Base-by-base conservation (phyloP, 2,113 vertebrate species). In the Climacteris rufus region DNA sequence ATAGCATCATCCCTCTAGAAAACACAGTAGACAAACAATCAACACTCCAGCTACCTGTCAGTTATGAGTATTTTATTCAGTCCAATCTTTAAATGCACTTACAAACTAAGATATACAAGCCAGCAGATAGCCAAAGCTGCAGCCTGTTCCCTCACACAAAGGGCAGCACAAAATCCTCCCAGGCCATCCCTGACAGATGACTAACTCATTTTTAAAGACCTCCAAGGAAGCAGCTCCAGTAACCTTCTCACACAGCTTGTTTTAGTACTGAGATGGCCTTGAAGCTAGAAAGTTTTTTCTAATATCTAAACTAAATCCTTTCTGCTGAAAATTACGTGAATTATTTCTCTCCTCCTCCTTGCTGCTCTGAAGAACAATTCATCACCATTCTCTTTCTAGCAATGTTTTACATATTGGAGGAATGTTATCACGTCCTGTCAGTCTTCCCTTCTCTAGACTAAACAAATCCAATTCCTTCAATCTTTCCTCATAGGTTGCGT, bases 381-480 rank as follows among this genome's bases (percentile, higher is more conserved):
- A 91, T 95, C 93, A 96, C 70, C 89, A 97, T 97, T 96, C 89
- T 93, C 93, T 94, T 94, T 89, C 94, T 68, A 93, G 84, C 49
- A 87, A 39, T 89, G 91, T 84, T 94, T 96, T 95, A 96, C 65
- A 89, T 64, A 85, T 87, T 93, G 91, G 83, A 92, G 77, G 44
- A 94, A 84, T 94, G 94, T 95, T 97, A 95, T 96, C 94, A 85
- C 30, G 2, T 87, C 74, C 93, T 91, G 94, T 96, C 96, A 97
- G 89, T 95, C 95, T 96, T 94, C 66, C 53, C 77, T 96, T 13
- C 87, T 56, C 81, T 91, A 97, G 96, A 97, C 96, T 96, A 97
- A 97, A 97, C 96, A 97, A 97, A 95, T 96, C 57, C 91, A 89
- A 22, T 95, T 96, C 94, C 83, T 96, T 96, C 95, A 97, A 95